Conservation (phyloP, 2,888 invertebrate species). For the Philhelius pedissequus region DNA sequence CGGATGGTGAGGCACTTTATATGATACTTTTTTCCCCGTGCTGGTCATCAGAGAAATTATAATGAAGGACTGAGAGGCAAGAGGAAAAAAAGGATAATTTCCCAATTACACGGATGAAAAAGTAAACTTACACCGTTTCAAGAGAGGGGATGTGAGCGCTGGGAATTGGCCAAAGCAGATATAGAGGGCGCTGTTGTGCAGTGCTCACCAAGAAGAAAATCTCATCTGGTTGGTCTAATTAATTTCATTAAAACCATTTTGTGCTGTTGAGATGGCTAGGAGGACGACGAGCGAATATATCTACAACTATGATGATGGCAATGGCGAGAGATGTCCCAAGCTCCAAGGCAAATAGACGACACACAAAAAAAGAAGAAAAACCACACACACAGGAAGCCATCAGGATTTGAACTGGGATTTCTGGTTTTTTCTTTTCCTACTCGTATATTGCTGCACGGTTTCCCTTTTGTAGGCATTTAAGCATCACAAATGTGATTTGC, state of each 20-base stretch:
- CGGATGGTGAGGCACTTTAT: constrained; percentile 48
- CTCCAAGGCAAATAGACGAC: not conserved
- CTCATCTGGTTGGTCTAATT: constrained; percentile 68
- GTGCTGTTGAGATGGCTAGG: constrained; percentile 20
- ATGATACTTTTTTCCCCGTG: constrained; percentile 1
- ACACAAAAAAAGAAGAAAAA: constrained; percentile 1
- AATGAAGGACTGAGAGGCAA: not conserved
- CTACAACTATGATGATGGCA: too few relatives aligned
- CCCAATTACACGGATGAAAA: constrained; percentile 68
- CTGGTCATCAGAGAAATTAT: constrained; percentile 5
- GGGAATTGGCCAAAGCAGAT: not conserved
- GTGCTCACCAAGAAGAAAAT: constrained; percentile 52
- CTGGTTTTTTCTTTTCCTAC: not conserved
- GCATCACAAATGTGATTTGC: constrained; percentile 63
- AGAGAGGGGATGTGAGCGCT: not conserved
- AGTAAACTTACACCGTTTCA: constrained; percentile 63
- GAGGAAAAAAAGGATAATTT: constrained; percentile 53
- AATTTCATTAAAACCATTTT: constrained; percentile 67
- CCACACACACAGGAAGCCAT: constrained; percentile 33
- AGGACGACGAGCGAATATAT: too few relatives aligned
- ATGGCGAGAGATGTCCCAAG: not conserved
- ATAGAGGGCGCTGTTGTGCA: not conserved
- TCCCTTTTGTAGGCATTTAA: constrained; percentile 50
- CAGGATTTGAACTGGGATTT: not conserved
- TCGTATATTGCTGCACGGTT: not conserved